Evolutionary conservation across 2,797 vertebrate species (phyloP), one percentile per base, ranked within the genome.

Genomic region (Pseudomugil tenellus): DNA sequence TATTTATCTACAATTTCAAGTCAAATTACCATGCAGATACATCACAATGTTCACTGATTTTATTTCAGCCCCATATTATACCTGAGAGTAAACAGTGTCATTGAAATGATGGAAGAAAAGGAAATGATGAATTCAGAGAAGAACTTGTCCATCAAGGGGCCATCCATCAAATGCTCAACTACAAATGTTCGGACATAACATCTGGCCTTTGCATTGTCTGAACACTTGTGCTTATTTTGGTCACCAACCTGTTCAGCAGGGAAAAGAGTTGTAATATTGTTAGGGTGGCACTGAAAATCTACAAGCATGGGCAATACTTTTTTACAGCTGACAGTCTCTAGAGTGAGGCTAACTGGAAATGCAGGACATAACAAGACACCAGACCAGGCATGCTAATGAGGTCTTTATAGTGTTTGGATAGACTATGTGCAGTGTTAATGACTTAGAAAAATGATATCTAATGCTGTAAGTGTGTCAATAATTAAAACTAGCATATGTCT

Each of bases 311-410:
- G 63, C 59, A 70, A 37, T 48, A 58, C n/a, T n/a, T 61, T 76
- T 72, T 79, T 76, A 81, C 75, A 81, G 68, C 73, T 74, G 63
- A 80, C 46, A 54, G 66, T 86, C 73, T 72, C 83, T 60, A 71
- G 72, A 58, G 79, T 37, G 25, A 53, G 62, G 49, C 14, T 1
- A 19, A 56, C 28, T 70, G 57, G 63, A 72, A 63, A 56, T 65
- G 32, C 64, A 76, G 70, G 31, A 55, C 34, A 54, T 64, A 84
- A 82, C 80, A 69, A 63, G 76, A 79, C 25, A 29, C 23, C 43
- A 54, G 55, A 64, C 23, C 32, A 14, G 63, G 59, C 63, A 85
- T 82, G 76, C 58, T 71, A 72, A 85, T 74, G 63, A 77, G 41
- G 23, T 34, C 8, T 57, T 80, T 78, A 84, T 87, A 80, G 52